Conservation (phyloP, 2,888 invertebrate species). For the Choreutis nemorana region DNA sequence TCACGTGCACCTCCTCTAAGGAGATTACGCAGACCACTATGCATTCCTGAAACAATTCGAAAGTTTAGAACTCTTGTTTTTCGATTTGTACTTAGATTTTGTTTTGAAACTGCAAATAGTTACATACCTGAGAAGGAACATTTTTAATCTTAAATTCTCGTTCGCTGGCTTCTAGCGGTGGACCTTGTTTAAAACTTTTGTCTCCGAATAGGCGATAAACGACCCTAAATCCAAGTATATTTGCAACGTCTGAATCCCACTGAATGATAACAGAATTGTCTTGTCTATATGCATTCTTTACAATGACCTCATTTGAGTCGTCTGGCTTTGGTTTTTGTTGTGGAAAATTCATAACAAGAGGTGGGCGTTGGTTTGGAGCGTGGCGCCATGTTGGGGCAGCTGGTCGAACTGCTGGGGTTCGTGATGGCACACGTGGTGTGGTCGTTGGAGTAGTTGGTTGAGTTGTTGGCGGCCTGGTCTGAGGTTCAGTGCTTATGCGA, state of each 20-base stretch:
- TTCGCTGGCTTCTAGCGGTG: conserved; percentile 87
- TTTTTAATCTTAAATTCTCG: conserved; percentile 93
- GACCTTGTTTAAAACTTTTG: conserved; percentile 88
- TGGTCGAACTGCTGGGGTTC: conserved; percentile 37
- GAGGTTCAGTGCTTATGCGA: conserved; percentile 9
- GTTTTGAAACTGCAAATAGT: neutral
- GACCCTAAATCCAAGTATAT: conserved; percentile 88
- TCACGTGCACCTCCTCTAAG: conserved; percentile 86
- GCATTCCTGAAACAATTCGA: conserved; percentile 89
- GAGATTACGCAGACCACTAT: conserved; percentile 94
- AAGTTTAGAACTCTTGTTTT: too few relatives aligned
- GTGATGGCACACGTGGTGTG: conserved; percentile 33
- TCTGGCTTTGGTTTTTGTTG: conserved; percentile 71
- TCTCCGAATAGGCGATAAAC: conserved; percentile 91
- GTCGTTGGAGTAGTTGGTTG: conserved; percentile 26
- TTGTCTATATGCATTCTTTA: conserved; percentile 85
- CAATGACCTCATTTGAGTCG: conserved; percentile 79
- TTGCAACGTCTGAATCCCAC: conserved; percentile 89
- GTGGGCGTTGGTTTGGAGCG: conserved; percentile 70
- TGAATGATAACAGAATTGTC: conserved; percentile 89
- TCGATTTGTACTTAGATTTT: neutral
- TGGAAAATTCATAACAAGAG: conserved; percentile 75
- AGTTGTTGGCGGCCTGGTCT: conserved; percentile 24
- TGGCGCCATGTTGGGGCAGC: conserved; percentile 56
- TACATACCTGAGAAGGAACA: conserved; percentile 88